These are phyloP conservation scores for Petrophora chlorosata DNA, from an alignment of 2,888 invertebrate species.

Conservation along the genomic window DNA sequence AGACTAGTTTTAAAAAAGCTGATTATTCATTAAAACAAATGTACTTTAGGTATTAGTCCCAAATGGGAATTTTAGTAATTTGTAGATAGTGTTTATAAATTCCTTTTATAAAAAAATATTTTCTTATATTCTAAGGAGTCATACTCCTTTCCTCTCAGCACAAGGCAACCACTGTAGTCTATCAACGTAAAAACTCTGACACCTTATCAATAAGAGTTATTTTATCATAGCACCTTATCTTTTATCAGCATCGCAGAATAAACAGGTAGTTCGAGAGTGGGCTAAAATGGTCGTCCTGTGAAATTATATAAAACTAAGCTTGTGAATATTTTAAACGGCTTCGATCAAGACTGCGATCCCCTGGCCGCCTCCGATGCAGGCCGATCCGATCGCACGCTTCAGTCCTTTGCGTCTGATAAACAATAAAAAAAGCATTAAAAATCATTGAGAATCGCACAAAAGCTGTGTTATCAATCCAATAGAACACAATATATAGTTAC, in stretches of 20 bases:
- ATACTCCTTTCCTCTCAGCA: background rate
- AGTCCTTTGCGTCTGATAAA: slow-evolving; percentile 89
- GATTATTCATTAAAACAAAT: too few species aligned
- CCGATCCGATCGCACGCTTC: slow-evolving; percentile 96
- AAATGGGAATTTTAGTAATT: too few species aligned
- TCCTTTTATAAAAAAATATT: background rate
- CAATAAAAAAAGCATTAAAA: slow-evolving; percentile 9
- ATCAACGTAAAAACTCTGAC: too few species aligned
- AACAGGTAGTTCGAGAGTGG: background rate
- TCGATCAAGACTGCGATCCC: slow-evolving; percentile 97
- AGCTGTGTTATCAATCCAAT: too few species aligned
- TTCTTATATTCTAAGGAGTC: background rate
- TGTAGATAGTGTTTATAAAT: too few species aligned
- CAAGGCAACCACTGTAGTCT: background rate
- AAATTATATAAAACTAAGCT: slow-evolving; percentile 1
- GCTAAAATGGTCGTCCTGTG: background rate
- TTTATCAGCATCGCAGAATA: too few species aligned
- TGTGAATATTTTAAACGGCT: slow-evolving; percentile 75
- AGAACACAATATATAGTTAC: too few species aligned
- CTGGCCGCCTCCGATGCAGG: slow-evolving; percentile 99
- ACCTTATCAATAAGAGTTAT: too few species aligned
- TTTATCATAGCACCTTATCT: too few species aligned
- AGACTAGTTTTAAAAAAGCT: too few species aligned
- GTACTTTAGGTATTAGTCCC: too few species aligned
- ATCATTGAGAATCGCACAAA: too few species aligned